Evolutionary conservation across 2,113 vertebrate genomes (phyloP).

Genomic region (Pungitius pungitius): DNA sequence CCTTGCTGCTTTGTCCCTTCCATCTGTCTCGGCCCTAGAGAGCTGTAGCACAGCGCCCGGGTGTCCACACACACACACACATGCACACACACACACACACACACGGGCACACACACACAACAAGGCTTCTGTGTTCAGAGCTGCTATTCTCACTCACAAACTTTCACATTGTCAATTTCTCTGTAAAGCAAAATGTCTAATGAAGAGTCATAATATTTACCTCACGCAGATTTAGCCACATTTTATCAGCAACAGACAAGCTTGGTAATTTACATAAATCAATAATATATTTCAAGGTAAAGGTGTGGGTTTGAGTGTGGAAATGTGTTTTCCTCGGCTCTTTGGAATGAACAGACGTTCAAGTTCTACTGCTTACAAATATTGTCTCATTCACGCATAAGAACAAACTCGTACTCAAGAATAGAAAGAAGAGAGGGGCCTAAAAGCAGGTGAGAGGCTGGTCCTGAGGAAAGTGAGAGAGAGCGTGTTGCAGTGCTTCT

Average conservation of each 20-base stretch:
- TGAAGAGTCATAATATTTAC: constrained; percentile 38
- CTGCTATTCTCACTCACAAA: constrained; percentile 11
- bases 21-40: constrained; percentile 52
- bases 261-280: constrained; percentile 52
- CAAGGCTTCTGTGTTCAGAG: constrained; percentile 16
- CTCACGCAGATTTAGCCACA: constrained; percentile 27
- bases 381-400: constrained; percentile 27
- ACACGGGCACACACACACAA: constrained; percentile 48
- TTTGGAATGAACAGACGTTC: constrained; percentile 36
- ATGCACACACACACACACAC: too few species aligned
- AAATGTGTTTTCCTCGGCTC: constrained; percentile 27
- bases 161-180: background rate
- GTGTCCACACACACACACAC: constrained; percentile 44
- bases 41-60: constrained; percentile 19
- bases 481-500: constrained; percentile 65
- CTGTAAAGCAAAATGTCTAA: too few species aligned
- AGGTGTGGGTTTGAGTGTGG: constrained; percentile 9
- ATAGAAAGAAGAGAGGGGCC: constrained; percentile 34
- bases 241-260: constrained; percentile 40
- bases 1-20: constrained; percentile 37
- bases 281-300: constrained; percentile 31
- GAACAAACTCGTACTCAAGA: constrained; percentile 48
- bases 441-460: constrained; percentile 39
- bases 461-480: constrained; percentile 41
- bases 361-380: constrained; percentile 30